Base-by-base conservation (phyloP, 2,797 vertebrate genomes). In the Phalloptychus januarius region DNA sequence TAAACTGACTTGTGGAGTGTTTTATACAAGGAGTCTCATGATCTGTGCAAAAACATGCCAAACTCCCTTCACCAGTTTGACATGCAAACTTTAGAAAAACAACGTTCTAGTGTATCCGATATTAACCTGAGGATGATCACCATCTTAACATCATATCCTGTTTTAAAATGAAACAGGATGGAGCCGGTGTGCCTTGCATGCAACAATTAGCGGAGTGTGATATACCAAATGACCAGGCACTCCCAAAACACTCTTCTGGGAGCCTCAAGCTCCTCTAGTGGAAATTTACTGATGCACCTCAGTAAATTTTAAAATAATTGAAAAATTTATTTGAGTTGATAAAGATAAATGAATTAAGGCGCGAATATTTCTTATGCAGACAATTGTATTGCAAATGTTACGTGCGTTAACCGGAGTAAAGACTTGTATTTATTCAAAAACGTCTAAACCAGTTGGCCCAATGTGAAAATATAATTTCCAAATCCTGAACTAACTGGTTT, bases 1-100 rank as follows among this genome's bases (percentile, higher is more conserved):
- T 75, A 79, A 79, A 87, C 54, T 67, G 72, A 79, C 77, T 70
- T 78, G 71, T 25, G 31, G 56, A 58, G 20, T 23, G 61, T 65
- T 65, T 65, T 63, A 40, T 67, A 12, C 4, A 11, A 23, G 63
- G 36, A 20, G 10, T 38, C 36, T 11, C 18, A 11, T 38, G 61
- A 69, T 42, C 36, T 42, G 65, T 69, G 38, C 65, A 40, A 42
- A 42, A 36, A 40, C 23, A 40, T 20, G n/a, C 1, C 31, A 63
- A 18, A 36, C 31, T 36, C 31, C 58, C 31, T 63, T 36, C 58
- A 36, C 58, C 31, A 18, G 58, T 63, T 36, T 36, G 58, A 12
- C 65, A 13, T 40, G 10, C 36, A 69, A 69, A 42, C 20, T 5
- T 40, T n/a, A 5, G 11, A 25, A 23, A 12, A 20, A 42, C 56